Evolutionary conservation across 2,113 vertebrate genomes (phyloP), one percentile per base, ranked within the genome.

Genomic region (Brevimyrus niger): DNA sequence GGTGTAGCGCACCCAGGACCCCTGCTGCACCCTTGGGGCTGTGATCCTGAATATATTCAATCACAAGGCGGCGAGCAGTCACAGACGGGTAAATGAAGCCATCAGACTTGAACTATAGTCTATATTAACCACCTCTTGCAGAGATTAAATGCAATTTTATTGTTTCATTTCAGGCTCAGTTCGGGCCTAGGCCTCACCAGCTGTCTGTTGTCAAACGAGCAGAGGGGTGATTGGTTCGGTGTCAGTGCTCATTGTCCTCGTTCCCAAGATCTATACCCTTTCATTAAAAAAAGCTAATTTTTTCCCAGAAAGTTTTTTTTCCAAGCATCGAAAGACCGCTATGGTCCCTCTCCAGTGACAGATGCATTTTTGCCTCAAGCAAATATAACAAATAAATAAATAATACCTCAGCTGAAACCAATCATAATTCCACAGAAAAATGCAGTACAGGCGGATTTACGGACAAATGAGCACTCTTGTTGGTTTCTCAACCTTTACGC

Each of bases 401-500:
- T 10, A 84, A 84, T 17, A 47, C 38, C 7, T 21, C 4, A 23
- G 42, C 82, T 47, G 82, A 47, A 84, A 84, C 44, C 82, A 10
- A 9, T 47, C 44, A 47, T 42, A 46, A n/a, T 84, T 47, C 23
- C 19, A n/a, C 42, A 84, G 42, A n/a, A 11, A 58, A 87, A 61
- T 53, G 53, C 55, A n/a, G 31, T 11, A 1, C 38, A 10, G 27
- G 85, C 31, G 50, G 48, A 17, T 87, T 87, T 35, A 35, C 3
- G 31, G 85, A 15, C 23, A 31, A 55, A 19, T 35, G 55, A 55
- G 50, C 6, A 1, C 85, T 87, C 38, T 21, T 53, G 53, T 44
- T 38, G 87, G 58, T 84, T 85, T 85, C 38, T 21, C 3, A 89
- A 89, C 76, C 51, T 87, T 58, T 65, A 44, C 55, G 42, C 87